Percentiles rank a stretch among this genome's conserved stretches.
Conservation (phyloP, 2,113 vertebrate species). For the Sinocyclocheilus anshuiensis region DNA sequence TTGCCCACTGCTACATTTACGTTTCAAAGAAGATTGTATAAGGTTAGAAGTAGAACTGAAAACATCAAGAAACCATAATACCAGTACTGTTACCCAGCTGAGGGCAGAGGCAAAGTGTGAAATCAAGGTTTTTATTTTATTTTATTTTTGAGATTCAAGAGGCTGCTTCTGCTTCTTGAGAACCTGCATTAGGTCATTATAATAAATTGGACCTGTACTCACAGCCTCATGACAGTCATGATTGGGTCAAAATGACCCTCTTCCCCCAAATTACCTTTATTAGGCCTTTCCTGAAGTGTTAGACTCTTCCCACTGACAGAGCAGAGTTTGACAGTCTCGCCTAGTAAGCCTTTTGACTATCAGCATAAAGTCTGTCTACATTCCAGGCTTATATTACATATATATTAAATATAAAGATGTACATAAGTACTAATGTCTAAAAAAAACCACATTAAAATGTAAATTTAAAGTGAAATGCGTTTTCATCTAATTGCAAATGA, state of each 20-base stretch:
- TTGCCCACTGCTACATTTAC: background rate
- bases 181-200: background rate
- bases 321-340: background rate
- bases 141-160: background rate
- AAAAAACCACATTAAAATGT: no score
- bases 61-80: background rate
- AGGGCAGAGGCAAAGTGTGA: background rate
- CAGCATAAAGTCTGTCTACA: background rate
- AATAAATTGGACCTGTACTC: background rate
- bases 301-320: background rate
- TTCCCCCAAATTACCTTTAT: background rate
- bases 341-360: background rate
- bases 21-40: background rate
- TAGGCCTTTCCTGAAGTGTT: constrained; percentile 4
- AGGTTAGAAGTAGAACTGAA: background rate
- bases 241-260: background rate
- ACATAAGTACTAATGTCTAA: no score
- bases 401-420: no score
- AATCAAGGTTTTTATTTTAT: background rate
- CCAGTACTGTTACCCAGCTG: background rate
- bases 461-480: no score
- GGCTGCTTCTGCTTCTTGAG: background rate
- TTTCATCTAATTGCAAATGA: no score
- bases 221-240: background rate
- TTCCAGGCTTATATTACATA: no score